Evolutionary conservation across 2,113 vertebrate species (phyloP).

Genomic region (Chaenogobius annularis): DNA sequence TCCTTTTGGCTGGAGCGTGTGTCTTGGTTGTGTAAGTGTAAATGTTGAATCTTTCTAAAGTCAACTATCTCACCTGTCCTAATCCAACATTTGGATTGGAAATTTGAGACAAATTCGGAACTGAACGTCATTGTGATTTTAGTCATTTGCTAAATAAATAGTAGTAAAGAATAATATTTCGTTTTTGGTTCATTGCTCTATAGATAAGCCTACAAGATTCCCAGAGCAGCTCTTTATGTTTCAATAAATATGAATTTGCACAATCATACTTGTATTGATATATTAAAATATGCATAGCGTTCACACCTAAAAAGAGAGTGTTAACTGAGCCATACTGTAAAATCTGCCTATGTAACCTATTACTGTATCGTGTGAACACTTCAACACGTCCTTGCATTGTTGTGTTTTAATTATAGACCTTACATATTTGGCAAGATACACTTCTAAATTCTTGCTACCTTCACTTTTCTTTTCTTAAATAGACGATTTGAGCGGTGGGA

Average conservation of each 20-base stretch:
- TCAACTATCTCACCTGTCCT: background rate
- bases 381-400: background rate
- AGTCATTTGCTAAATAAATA: background rate
- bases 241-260: background rate
- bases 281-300: conserved; percentile 3
- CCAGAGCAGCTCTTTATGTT: background rate
- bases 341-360: conserved; percentile 7
- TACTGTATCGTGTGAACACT: conserved; percentile 2
- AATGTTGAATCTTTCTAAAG: background rate
- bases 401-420: background rate
- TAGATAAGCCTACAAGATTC: background rate
- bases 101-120: no score
- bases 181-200: background rate
- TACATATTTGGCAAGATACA: no score
- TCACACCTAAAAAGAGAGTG: conserved; percentile 6
- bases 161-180: background rate
- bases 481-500: conserved; percentile 7
- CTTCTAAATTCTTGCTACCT: background rate
- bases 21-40: background rate
- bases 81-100: no score
- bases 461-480: conserved; percentile 2
- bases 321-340: conserved; percentile 2
- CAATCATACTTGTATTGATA: background rate
- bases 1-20: background rate
- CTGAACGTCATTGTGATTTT: background rate